A percentile compares a stretch with the other conserved stretches of the same genome.
Evolutionary conservation across 2,888 invertebrate genomes (phyloP).

Genomic region (Dasypolia templi): DNA sequence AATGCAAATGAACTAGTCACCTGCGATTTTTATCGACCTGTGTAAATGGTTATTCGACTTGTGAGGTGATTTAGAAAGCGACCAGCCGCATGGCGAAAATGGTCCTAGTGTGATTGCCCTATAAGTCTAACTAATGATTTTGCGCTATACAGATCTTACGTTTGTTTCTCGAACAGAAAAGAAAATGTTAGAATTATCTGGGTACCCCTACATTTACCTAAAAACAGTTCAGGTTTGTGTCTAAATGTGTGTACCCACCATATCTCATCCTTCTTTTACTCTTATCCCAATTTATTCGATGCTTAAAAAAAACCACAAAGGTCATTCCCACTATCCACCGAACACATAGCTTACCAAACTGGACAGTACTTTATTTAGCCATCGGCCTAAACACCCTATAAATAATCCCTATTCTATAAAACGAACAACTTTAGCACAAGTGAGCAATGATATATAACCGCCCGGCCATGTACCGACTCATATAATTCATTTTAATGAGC

Average conservation of each 20-base stretch:
- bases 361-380: background rate
- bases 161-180: too few relatives aligned
- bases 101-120: too few relatives aligned
- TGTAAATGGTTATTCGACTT: too few relatives aligned
- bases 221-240: background rate
- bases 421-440: constrained; percentile 45
- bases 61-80: too few relatives aligned
- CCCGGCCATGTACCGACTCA: constrained; percentile 49
- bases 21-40: too few relatives aligned
- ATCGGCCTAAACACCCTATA: constrained; percentile 18
- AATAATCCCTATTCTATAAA: constrained; percentile 46
- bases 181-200: background rate
- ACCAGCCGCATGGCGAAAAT: too few relatives aligned
- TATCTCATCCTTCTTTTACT: too few relatives aligned
- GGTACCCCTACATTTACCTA: background rate
- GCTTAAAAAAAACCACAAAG: too few relatives aligned
- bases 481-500: constrained; percentile 69
- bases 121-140: background rate
- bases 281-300: background rate
- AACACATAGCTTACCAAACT: background rate
- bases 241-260: too few relatives aligned
- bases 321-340: background rate
- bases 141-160: background rate
- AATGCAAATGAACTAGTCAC: too few relatives aligned
- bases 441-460: constrained; percentile 56